Evolutionary conservation across 64 coral and sea anemone genomes (phyloP).

Genomic region (Astreopora myriophthalma): DNA sequence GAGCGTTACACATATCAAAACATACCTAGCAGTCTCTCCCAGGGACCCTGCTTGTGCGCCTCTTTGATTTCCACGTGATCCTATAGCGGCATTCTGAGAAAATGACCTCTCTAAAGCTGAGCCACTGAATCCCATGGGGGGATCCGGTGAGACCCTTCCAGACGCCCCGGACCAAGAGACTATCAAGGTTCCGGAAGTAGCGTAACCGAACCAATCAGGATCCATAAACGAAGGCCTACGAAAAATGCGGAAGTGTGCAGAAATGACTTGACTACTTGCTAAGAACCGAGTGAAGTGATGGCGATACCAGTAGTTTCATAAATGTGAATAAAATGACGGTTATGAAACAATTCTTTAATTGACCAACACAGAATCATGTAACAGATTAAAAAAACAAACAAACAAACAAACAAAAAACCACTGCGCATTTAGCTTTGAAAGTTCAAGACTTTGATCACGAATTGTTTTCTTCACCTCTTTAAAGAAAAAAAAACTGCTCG

Average conservation of each 20-base stretch:
- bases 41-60: neutral
- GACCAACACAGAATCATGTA: no score
- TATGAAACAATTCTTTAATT: no score
- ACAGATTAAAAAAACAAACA: no score
- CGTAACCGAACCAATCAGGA: constrained; percentile 90
- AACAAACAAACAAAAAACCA: no score
- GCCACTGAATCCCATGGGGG: constrained; percentile 70
- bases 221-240: constrained; percentile 80
- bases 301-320: no score
- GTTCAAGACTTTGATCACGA: no score
- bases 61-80: constrained; percentile 29
- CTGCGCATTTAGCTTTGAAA: no score
- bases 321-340: no score
- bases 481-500: neutral
- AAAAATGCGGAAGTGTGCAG: neutral
- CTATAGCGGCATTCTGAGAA: constrained; percentile 27
- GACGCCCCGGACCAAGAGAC: constrained; percentile 76
- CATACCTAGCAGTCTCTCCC: constrained; percentile 45
- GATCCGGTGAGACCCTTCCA: constrained; percentile 55
- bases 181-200: constrained; percentile 84
- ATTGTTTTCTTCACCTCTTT: no score
- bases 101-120: constrained; percentile 40
- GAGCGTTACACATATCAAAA: neutral
- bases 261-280: neutral
- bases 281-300: no score